These are phyloP conservation scores for Campoletis raptor DNA, from an alignment of 2,888 invertebrate species.

Conservation along the genomic window DNA sequence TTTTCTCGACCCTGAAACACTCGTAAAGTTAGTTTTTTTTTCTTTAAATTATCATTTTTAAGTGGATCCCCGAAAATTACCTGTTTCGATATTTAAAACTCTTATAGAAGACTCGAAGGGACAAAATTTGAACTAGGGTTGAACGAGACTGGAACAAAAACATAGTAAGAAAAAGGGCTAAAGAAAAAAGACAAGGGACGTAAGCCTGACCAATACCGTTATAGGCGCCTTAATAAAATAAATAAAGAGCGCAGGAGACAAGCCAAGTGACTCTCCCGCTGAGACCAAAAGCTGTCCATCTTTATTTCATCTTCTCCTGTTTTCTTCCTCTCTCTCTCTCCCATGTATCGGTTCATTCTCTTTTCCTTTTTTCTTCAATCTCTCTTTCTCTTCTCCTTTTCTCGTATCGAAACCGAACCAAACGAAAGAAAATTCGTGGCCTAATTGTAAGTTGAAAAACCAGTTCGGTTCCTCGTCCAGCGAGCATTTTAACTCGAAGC, in stretches of 20 bases:
- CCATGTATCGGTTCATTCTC: constrained; percentile 33
- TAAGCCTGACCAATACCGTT: constrained; percentile 82
- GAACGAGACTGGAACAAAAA: constrained; percentile 50
- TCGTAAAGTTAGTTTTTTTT: no score
- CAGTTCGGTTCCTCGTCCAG: constrained; percentile 57
- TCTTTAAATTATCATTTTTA: no score
- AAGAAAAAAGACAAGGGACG: constrained; percentile 33
- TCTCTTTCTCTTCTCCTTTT: constrained; percentile 30
- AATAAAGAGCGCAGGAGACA: constrained; percentile 82
- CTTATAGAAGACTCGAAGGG: background rate
- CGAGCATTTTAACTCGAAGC: constrained; percentile 40
- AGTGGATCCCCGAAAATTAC: background rate
- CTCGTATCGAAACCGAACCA: constrained; percentile 57
- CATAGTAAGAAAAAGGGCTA: background rate
- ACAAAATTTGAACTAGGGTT: constrained; percentile 26
- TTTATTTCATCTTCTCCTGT: constrained; percentile 74
- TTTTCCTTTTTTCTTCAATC: constrained; percentile 9
- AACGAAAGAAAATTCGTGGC: constrained; percentile 71
- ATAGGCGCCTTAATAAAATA: constrained; percentile 83
- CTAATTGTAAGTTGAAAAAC: constrained; percentile 69
- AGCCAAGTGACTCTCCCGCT: constrained; percentile 75
- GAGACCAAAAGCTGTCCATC: constrained; percentile 70
- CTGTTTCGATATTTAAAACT: background rate
- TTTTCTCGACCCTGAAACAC: background rate
- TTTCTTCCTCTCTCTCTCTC: constrained; percentile 54